These are phyloP conservation scores for Aleiodes testaceus DNA, from an alignment of 2,888 invertebrate species.

Conservation along the genomic window DNA sequence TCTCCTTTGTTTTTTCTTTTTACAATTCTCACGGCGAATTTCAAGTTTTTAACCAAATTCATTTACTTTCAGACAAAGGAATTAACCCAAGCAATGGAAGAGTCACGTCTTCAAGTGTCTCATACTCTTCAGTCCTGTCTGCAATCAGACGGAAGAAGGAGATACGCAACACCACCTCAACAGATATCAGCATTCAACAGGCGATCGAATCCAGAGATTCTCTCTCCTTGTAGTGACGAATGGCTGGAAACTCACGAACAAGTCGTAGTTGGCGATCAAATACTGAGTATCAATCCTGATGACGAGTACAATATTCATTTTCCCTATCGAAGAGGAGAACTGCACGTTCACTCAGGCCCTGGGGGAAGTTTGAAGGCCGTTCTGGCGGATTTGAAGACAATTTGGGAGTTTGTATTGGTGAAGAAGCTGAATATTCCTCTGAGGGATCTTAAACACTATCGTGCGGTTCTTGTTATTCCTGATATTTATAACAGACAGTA, in stretches of 20 bases:
- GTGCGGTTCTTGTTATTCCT: conserved; percentile 90
- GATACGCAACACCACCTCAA: conserved; percentile 91
- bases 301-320: conserved; percentile 90
- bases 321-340: conserved; percentile 89
- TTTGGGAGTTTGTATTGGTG: conserved; percentile 89
- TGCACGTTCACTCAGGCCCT: conserved; percentile 87
- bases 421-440: conserved; percentile 82
- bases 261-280: conserved; percentile 85
- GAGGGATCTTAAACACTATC: conserved; percentile 83
- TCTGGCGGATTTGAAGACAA: conserved; percentile 87
- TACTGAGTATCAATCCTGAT: conserved; percentile 80
- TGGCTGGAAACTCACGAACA: conserved; percentile 80
- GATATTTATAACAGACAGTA: conserved; percentile 92
- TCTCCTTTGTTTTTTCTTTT: neutral
- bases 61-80: conserved; percentile 76
- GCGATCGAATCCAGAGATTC: conserved; percentile 82
- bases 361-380: conserved; percentile 91
- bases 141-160: conserved; percentile 86
- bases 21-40: too few relatives aligned
- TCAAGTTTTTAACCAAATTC: too few relatives aligned
- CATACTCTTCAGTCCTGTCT: conserved; percentile 90
- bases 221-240: conserved; percentile 76
- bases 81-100: conserved; percentile 85
- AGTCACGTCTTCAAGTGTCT: conserved; percentile 87
- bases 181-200: conserved; percentile 92